Base-by-base conservation (phyloP, 1,140 invertebrate species). In the Aradophagus sp. region DNA sequence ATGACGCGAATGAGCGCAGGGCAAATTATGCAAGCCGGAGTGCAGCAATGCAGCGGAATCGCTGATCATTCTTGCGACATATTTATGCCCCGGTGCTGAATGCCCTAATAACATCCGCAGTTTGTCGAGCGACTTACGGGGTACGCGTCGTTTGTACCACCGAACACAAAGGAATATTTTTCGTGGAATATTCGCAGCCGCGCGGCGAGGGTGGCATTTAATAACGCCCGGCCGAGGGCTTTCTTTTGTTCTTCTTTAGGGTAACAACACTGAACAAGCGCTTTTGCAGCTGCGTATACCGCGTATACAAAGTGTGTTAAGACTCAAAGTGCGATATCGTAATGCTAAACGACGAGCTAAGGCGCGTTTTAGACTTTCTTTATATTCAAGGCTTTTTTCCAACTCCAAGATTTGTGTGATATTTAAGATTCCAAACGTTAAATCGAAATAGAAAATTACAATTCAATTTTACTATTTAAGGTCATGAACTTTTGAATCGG, bases 21-120 rank as follows among this genome's bases (percentile, higher is more conserved):
- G 32, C 55, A 50, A 61, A 50, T 50, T 50, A 61, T 50, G 50
- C 36, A 62, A 16, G 29, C 34, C 11, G 27, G 15, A 48, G 27
- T 48, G 35, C 26, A 41, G 36, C 56, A 32, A 34, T 34, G 56
- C 44, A 16, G 20, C 23, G 23, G 48, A 48, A 47, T 56, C 11
- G 36, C 52, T 56, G 42, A 41, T 55, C 42, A 42, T 32, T 36
- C 52, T 44, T 44, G 36, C 59, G 50, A 69, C 42, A 71, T 77
- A 75, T 78, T 77, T 77, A 77, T 74, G 56, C 35, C 53, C 32
- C 35, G 23, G 34, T 44, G 61, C 56, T 72, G 76, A 76, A 73
- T 62, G 53, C 23, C 52, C 55, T 71, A 69, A 71, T 75, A 75
- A 78, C 72, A 71, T 55, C 68, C 39, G 47, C 58, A 42, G 56